Evolutionary conservation across 2,113 vertebrate species (phyloP).

Genomic region (Zingel zingel): DNA sequence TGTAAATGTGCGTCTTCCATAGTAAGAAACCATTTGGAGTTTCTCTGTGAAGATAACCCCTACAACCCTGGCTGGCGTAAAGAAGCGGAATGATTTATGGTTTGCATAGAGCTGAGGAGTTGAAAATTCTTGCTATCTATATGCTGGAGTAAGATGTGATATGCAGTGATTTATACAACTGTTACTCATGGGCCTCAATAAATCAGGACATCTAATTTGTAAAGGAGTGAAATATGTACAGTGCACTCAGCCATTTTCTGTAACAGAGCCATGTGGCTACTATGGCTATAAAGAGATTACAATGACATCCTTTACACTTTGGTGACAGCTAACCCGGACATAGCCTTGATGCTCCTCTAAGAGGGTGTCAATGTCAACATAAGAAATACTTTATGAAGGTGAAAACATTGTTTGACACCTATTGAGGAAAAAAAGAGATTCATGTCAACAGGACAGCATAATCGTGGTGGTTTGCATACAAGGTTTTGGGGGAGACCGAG

Average conservation of each 20-base stretch:
- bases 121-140: conserved; percentile 46
- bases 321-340: conserved; percentile 79
- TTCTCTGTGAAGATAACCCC: conserved; percentile 36
- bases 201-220: conserved; percentile 81
- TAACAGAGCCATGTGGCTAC: conserved; percentile 56
- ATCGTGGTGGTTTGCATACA: conserved; percentile 76
- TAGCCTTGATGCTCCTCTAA: conserved; percentile 80
- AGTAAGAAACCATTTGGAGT: neutral
- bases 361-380: conserved; percentile 69
- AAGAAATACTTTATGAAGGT: conserved; percentile 77
- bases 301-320: conserved; percentile 70
- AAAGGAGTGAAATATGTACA: conserved; percentile 67
- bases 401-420: conserved; percentile 68
- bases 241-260: conserved; percentile 60
- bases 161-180: conserved; percentile 64
- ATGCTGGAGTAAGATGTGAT: conserved; percentile 63
- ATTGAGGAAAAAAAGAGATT: conserved; percentile 9
- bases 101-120: conserved; percentile 50
- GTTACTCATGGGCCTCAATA: conserved; percentile 62
- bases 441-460: conserved; percentile 70
- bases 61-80: neutral
- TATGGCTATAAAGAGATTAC: conserved; percentile 68
- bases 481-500: conserved; percentile 74
- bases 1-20: conserved; percentile 6
- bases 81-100: conserved; percentile 50